Percentiles rank a stretch among this genome's conserved stretches.
Evolutionary conservation across 2,113 vertebrate species (phyloP).

Genomic region (Colaptes auratus): DNA sequence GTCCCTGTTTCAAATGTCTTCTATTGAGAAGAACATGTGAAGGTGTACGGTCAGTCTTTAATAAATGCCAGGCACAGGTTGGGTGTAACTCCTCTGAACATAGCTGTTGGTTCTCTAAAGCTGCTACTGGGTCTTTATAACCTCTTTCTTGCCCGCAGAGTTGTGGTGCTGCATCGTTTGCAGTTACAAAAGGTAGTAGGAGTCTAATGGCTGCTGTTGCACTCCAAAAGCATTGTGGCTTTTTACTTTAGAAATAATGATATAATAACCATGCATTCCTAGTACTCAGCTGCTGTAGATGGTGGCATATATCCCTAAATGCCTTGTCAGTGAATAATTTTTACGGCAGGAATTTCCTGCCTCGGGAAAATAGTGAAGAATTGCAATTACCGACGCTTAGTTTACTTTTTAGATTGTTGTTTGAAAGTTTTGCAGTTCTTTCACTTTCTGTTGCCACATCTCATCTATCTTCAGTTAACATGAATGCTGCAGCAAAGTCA

Average conservation of each 20-base stretch:
- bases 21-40: neutral
- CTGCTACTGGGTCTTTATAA: neutral
- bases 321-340: neutral
- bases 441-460: neutral
- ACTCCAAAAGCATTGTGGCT: neutral
- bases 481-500: neutral
- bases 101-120: neutral
- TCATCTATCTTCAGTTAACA: neutral
- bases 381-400: neutral
- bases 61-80: neutral
- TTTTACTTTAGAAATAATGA: neutral
- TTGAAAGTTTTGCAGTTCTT: neutral
- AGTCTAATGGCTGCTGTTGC: neutral
- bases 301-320: neutral
- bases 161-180: neutral
- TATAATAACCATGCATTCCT: neutral
- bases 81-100: fast-evolving
- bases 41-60: neutral
- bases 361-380: neutral
- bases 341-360: neutral
- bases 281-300: neutral
- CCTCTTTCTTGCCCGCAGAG: neutral
- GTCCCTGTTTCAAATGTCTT: neutral
- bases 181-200: neutral
- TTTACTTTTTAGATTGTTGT: neutral